These are phyloP conservation scores for Alauda arvensis DNA, from an alignment of 2,797 vertebrate genomes.

Conservation along the genomic window DNA sequence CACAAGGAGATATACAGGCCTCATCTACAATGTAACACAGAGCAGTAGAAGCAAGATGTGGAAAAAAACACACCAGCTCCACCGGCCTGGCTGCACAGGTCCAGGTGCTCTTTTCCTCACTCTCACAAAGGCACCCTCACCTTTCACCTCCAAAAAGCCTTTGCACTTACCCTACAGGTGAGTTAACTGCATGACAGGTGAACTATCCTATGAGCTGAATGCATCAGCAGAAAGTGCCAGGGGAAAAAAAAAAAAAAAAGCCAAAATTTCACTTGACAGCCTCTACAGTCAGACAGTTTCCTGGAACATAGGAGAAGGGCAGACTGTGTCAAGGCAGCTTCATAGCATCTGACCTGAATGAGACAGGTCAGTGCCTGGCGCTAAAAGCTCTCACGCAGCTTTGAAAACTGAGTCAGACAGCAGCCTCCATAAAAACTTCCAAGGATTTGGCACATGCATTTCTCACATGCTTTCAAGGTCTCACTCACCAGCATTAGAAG, in stretches of 20 bases:
- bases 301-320: not conserved
- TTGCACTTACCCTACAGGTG: not conserved
- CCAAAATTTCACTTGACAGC: not conserved
- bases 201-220: not conserved
- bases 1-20: not conserved
- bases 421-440: not conserved
- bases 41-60: not conserved
- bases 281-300: not conserved
- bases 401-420: constrained; percentile 4
- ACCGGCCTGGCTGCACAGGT: not conserved
- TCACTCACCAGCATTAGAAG: not conserved
- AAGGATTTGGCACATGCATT: not conserved
- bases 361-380: not conserved
- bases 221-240: not conserved
- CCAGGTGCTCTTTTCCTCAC: not conserved
- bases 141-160: not conserved
- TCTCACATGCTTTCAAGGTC: not conserved
- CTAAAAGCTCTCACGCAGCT: not conserved
- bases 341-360: not conserved
- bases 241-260: not conserved
- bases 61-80: not conserved
- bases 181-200: not conserved
- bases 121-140: not conserved
- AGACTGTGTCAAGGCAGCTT: not conserved
- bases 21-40: accelerated